Evolutionary conservation across 2,888 invertebrate species (phyloP), one percentile per base, ranked within the genome.

Genomic region (Lottia gigantea): DNA sequence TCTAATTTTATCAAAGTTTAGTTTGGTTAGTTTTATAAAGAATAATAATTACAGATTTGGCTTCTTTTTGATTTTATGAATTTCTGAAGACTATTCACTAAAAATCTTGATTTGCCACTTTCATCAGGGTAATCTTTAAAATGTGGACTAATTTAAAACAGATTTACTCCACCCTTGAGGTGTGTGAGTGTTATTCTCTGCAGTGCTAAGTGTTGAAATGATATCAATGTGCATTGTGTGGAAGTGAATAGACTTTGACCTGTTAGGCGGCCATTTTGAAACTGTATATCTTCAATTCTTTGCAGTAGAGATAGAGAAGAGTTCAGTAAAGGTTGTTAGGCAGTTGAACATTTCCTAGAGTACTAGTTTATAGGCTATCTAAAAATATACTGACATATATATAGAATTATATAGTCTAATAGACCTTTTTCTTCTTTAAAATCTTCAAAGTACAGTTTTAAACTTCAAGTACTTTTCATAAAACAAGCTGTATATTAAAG

Each of bases 251-350:
- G 67, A 68, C 67, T 68, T 68, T 68, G 67, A 68, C 67, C 67
- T 62, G 46, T 23, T 12, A n/a, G 46, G 67, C 67, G 62, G 67
- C 67, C 67, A 68, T 68, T 46, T 68, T 68, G 67, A 68, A 68
- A 68, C 46, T 11, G 26, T 55, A 55, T 55, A 55, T 55, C 55
- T 55, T 55, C 31, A 25, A 26, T 64, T 64, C 25, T 64, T 19
- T 64, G 31, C 40, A 64, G 40, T 31, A 26, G 26, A 64, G 45
- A 40, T 31, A 45, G 45, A 26, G 26, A 64, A n/a, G 25, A 45
- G 40, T 31, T 45, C 45, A 64, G 31, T 40, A n/a, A 25, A 45
- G 40, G 64, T 45, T 64, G 26, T 49, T 46, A 86, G 71, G 75
- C 78, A 23, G 55, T 62, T 25, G 26, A 16, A 26, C 25, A 15